Evolutionary conservation across 2,888 invertebrate genomes (phyloP).

Genomic region (Proisotoma minuta): DNA sequence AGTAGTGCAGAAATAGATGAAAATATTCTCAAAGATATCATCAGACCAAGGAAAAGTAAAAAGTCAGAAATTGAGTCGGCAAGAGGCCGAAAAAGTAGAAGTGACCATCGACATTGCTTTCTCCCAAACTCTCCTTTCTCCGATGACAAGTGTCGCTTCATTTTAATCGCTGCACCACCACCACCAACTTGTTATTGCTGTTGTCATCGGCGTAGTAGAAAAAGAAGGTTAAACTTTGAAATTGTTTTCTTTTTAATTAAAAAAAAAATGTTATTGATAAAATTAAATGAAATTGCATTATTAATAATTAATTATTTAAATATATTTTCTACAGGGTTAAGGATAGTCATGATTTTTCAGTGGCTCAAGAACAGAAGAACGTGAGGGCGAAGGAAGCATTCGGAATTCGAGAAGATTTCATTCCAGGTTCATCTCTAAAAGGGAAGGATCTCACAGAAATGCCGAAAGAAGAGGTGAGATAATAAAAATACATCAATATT

Average conservation of each 20-base stretch:
- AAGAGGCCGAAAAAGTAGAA: not conserved
- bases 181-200: constrained; percentile 34
- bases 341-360: constrained; percentile 93
- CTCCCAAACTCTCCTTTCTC: not conserved
- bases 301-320: not conserved
- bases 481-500: not conserved
- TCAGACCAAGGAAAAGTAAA: not conserved
- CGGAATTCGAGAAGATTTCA: constrained; percentile 87
- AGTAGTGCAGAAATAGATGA: constrained; percentile 13
- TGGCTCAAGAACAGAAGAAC: constrained; percentile 93
- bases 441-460: constrained; percentile 12
- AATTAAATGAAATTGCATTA: not conserved
- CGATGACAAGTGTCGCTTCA: constrained; percentile 24
- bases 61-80: not conserved
- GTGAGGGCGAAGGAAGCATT: constrained; percentile 87
- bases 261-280: no score
- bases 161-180: constrained; percentile 40
- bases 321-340: constrained; percentile 63
- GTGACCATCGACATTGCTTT: not conserved
- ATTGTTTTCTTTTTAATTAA: not conserved
- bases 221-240: constrained; percentile 18
- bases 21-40: constrained; percentile 7
- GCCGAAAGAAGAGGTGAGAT: constrained; percentile 5
- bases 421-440: constrained; percentile 63
- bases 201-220: constrained; percentile 34